These are phyloP conservation scores for Vollenhovia emeryi DNA, from an alignment of 1,140 invertebrate species.

Conservation along the genomic window DNA sequence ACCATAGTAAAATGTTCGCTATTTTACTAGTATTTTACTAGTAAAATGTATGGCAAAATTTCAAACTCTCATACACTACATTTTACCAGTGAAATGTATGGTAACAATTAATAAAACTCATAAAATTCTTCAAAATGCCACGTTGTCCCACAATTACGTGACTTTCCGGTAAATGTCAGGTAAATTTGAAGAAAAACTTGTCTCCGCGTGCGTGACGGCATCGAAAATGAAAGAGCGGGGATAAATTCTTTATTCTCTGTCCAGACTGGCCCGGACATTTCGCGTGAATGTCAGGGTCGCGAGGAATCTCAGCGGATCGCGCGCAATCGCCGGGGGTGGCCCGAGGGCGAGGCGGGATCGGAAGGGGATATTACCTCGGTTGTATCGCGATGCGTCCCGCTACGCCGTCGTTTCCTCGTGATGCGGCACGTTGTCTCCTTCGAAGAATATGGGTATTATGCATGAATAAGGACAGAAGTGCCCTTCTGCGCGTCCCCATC, in stretches of 20 bases:
- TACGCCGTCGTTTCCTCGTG: conserved; percentile 73
- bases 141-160: too few relatives aligned
- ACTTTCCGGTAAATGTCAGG: too few relatives aligned
- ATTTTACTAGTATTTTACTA: too few relatives aligned
- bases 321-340: conserved; percentile 67
- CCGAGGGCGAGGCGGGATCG: conserved; percentile 71
- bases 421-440: conserved; percentile 77
- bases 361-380: conserved; percentile 71
- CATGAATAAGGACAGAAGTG: conserved; percentile 73
- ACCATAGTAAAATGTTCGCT: too few relatives aligned
- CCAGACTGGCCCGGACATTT: neutral
- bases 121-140: too few relatives aligned
- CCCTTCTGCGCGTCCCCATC: conserved; percentile 10
- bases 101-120: too few relatives aligned
- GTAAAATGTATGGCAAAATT: too few relatives aligned
- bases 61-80: too few relatives aligned
- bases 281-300: neutral
- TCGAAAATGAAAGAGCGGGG: neutral
- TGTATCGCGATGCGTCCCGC: conserved; percentile 56
- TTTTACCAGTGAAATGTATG: too few relatives aligned
- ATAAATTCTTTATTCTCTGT: neutral
- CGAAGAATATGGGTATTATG: conserved; percentile 81
- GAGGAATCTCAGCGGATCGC: neutral
- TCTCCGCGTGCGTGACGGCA: too few relatives aligned
- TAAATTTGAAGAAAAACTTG: too few relatives aligned